phyloP scores from a whole-genome alignment of 2,888 invertebrate genomes.

The Apocheima hispidaria region DNA sequence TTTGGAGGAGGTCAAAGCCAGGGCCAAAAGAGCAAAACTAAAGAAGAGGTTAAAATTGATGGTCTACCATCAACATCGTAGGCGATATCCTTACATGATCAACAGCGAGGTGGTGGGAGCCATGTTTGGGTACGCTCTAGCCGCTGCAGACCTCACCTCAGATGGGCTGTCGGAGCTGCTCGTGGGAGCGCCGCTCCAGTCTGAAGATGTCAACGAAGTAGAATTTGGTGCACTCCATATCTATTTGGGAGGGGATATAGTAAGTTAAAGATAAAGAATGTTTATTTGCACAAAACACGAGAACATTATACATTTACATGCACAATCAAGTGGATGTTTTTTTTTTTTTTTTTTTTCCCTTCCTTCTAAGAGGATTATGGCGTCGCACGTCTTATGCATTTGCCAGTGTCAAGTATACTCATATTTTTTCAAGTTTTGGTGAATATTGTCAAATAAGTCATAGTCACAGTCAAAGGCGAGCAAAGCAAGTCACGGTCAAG shows the following conservation, averaged over 20 bases:
- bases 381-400: too few species aligned
- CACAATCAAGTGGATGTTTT: too few species aligned
- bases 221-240: constrained; percentile 86
- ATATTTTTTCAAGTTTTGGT: too few species aligned
- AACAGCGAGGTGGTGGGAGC: constrained; percentile 65
- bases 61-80: neutral
- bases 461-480: too few species aligned
- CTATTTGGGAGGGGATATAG: constrained; percentile 61
- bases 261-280: too few species aligned
- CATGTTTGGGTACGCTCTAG: constrained; percentile 86
- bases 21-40: neutral
- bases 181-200: constrained; percentile 85
- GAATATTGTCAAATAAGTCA: too few species aligned
- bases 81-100: constrained; percentile 19
- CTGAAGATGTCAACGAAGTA: constrained; percentile 47
- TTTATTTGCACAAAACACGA: too few species aligned
- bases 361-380: too few species aligned
- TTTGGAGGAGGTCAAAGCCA: constrained; percentile 32
- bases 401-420: too few species aligned
- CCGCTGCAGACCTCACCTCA: constrained; percentile 74
- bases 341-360: too few species aligned
- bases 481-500: too few species aligned
- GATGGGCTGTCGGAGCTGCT: constrained; percentile 86
- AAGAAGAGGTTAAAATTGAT: neutral
- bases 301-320: too few species aligned